Percentiles rank a stretch among this genome's conserved stretches.
Evolutionary conservation across 2,797 vertebrate species (phyloP).

Genomic region (Chrysocyon brachyurus): DNA sequence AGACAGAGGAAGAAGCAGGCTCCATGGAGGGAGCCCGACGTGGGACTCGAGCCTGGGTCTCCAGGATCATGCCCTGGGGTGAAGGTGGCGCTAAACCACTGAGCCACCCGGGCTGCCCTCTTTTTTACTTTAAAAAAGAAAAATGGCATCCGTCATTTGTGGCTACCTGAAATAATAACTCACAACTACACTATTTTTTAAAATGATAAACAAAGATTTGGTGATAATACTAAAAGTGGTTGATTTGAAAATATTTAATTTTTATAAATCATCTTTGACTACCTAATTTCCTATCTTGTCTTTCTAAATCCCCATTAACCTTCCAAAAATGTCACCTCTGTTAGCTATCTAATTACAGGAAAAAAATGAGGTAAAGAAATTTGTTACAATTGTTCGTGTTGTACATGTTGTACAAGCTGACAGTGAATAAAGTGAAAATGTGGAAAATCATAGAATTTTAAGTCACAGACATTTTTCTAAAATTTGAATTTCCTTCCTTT

Average conservation of each 20-base stretch:
- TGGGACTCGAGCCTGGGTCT: no score
- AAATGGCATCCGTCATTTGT: neutral
- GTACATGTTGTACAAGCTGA: neutral
- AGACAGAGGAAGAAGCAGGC: no score
- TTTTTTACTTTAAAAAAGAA: neutral
- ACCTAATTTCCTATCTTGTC: constrained; percentile 28
- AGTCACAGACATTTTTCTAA: no score
- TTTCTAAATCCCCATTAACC: neutral
- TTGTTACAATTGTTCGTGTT: neutral
- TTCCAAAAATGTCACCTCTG: neutral
- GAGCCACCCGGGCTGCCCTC: neutral
- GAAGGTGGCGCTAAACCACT: no score
- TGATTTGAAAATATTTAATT: constrained; percentile 32
- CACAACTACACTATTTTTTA: neutral
- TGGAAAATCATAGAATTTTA: neutral
- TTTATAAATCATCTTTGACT: constrained; percentile 30
- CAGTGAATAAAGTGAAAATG: constrained; percentile 5
- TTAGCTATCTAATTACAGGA: neutral
- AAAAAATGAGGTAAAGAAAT: neutral
- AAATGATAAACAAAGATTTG: neutral
- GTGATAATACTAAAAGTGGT: neutral
- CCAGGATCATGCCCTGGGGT: no score
- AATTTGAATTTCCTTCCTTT: no score
- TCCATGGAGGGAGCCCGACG: no score
- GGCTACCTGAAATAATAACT: constrained; percentile 25